Base-by-base conservation (phyloP, 2,113 vertebrate genomes). In the Picathartes gymnocephalus region DNA sequence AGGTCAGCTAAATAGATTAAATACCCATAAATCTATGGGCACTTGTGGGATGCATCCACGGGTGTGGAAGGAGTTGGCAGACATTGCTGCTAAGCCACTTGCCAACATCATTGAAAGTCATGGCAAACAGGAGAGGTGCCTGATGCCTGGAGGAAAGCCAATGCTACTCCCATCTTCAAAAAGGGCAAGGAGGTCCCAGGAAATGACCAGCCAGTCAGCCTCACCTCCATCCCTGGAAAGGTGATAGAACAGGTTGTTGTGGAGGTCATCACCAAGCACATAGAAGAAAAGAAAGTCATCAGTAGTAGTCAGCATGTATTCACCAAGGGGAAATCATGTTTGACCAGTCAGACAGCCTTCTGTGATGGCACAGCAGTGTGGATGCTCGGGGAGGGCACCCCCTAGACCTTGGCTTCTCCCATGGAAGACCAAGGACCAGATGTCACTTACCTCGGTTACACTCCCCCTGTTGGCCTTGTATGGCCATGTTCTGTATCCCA, bases 21-120 rank as follows among this genome's bases (percentile, higher is more conserved):
- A 25, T 18, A 44, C 4, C 11, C 28, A 10, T 31, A 68, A 60
- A 53, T 39, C 45, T 25, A 30, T 30, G 20, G 25, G 20, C 9
- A 5, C 17, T n/a, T 14, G 31, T 51, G n/a, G 25, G 39, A 60
- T 73, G 15, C 13, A 60, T 13, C 19, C 20, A 24, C 0, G 1
- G 24, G 3, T 35, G n/a, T 28, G 28, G n/a, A 61, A 53, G 14
- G n/a, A 76, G 11, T 3, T 47, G 53, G 15, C 7, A 53, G 37
- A 30, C 6, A 16, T 7, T 60, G 12, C 8, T 81, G 11, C n/a
- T 54, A 7, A 53, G 11, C 11, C 39, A 4, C 24, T 30, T 17
- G 25, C 11, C 50, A 89, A 21, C 13, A 25, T 30, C 45, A 25
- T 1, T 47, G 24, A 35, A 74, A 53, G 24, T 25, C n/a, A 53